phyloP scores from a whole-genome alignment of 2,113 vertebrate genomes.

The Callithrix jacchus region DNA sequence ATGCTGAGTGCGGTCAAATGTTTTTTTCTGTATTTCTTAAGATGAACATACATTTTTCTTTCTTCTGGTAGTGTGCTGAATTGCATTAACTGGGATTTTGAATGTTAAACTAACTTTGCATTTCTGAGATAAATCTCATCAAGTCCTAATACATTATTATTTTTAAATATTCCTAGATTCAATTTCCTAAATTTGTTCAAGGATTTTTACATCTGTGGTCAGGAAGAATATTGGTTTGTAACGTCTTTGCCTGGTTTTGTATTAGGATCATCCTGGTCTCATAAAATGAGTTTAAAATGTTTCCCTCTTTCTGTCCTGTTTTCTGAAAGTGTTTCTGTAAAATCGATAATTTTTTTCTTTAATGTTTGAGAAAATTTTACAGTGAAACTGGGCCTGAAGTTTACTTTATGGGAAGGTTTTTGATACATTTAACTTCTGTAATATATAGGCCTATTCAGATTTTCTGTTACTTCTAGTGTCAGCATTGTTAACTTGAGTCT shows the following conservation, averaged over 20 bases:
- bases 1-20: background rate
- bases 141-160: background rate
- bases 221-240: background rate
- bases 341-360: background rate
- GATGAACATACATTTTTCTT: background rate
- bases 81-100: background rate
- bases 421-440: background rate
- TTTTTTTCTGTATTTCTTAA: background rate
- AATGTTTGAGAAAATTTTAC: background rate
- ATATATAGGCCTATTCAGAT: background rate
- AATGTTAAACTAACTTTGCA: background rate
- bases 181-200: background rate
- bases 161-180: no score
- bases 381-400: background rate
- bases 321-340: background rate
- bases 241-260: background rate
- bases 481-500: background rate
- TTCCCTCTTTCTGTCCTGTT: no score
- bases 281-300: background rate
- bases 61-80: background rate
- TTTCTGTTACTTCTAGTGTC: background rate
- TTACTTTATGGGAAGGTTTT: background rate
- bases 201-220: background rate
- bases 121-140: background rate
- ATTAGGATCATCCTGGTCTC: no score